Evolutionary conservation across 2,888 invertebrate genomes (phyloP).

Genomic region (Orchesella flavescens): DNA sequence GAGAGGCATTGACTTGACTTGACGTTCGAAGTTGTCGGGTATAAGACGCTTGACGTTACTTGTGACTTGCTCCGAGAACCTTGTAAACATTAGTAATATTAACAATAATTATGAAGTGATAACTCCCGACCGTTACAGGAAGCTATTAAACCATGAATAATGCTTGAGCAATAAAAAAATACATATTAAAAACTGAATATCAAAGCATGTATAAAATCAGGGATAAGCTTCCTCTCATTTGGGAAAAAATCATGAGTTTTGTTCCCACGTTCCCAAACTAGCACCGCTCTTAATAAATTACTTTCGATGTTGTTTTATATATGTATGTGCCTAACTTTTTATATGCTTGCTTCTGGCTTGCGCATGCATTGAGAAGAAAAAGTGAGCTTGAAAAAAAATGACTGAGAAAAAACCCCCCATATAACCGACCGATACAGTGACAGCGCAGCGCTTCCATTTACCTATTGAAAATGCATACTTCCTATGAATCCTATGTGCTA

Average conservation of each 20-base stretch:
- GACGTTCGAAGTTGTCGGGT: too few species aligned
- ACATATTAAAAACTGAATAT: constrained; percentile 13
- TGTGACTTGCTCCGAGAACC: background rate
- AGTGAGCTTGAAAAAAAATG: constrained; percentile 14
- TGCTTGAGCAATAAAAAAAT: constrained; percentile 23
- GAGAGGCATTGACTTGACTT: too few species aligned
- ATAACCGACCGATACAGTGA: constrained; percentile 34
- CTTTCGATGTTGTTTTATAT: constrained; percentile 12
- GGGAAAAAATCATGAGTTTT: constrained; percentile 45
- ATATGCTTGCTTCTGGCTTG: constrained; percentile 4
- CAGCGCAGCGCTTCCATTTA: background rate
- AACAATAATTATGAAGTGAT: constrained; percentile 55
- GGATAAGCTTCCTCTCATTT: constrained; percentile 46
- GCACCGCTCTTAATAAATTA: constrained; percentile 34
- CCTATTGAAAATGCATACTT: background rate
- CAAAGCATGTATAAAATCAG: constrained; percentile 24
- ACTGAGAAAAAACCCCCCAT: constrained; percentile 40
- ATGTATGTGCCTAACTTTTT: background rate
- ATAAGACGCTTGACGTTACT: too few species aligned
- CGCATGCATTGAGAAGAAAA: background rate
- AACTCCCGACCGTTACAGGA: constrained; percentile 41
- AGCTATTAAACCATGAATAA: constrained; percentile 48
- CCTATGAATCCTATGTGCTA: too few species aligned
- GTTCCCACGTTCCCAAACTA: constrained; percentile 59
- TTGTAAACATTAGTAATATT: constrained; percentile 38